Percentiles rank a stretch among this genome's conserved stretches.
phyloP scores from a whole-genome alignment of 2,888 invertebrate genomes.

The Pandemis corylana region DNA sequence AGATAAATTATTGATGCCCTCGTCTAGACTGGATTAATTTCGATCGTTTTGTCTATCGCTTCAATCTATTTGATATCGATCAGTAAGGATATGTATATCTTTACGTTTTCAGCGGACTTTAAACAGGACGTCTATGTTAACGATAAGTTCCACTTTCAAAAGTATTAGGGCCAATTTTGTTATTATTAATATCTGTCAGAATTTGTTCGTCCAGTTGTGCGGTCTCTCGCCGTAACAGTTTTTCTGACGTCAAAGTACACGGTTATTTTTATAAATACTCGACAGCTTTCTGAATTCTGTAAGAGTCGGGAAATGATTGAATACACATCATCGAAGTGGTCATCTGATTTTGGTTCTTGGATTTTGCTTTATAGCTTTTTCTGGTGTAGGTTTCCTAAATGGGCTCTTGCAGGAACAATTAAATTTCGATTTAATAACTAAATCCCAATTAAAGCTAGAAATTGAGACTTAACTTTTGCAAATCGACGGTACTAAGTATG shows the following conservation, averaged over 20 bases:
- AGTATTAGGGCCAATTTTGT: constrained; percentile 4
- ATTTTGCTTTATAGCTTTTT: not conserved
- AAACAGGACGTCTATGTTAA: not conserved
- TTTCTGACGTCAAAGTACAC: constrained; percentile 12
- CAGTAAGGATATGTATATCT: not conserved
- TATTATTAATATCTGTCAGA: constrained; percentile 7
- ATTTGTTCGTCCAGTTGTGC: constrained; percentile 25
- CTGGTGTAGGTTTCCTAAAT: not conserved
- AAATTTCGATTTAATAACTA: no score
- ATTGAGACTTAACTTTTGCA: no score
- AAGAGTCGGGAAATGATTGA: constrained; percentile 20
- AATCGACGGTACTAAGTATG: no score
- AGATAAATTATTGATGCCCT: no score
- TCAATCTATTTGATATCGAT: not conserved
- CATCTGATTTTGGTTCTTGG: not conserved
- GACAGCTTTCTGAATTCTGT: constrained; percentile 28
- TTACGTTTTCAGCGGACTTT: not conserved
- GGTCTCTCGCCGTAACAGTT: constrained; percentile 19
- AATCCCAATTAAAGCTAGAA: no score
- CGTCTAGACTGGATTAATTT: no score
- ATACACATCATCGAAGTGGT: not conserved
- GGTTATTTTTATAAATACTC: constrained; percentile 30
- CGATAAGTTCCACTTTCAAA: not conserved
- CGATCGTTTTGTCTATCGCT: not conserved
- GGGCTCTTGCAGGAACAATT: no score